A percentile compares a stretch with the other conserved stretches of the same genome.
Conservation (phyloP, 2,797 vertebrate genomes). For the Muscicapa striata region DNA sequence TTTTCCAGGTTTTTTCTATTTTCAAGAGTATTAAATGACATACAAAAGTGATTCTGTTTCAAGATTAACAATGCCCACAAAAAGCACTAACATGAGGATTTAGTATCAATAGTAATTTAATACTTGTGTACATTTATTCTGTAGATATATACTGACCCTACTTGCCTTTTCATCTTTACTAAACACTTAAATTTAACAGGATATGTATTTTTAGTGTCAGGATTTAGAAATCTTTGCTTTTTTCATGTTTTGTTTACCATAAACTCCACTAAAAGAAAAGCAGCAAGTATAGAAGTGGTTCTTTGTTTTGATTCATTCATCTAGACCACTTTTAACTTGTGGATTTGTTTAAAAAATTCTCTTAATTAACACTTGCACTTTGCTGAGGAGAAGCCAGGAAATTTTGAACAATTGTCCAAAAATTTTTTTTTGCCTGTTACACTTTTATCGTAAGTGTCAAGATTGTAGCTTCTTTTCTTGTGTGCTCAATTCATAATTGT, state of each 20-base stretch:
- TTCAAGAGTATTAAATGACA: not conserved
- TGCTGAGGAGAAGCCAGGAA: not conserved
- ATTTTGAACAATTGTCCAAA: not conserved
- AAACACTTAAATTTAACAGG: not conserved
- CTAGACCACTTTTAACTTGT: not conserved
- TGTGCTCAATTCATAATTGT: not conserved
- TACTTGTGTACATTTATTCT: not conserved
- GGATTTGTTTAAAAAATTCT: not conserved
- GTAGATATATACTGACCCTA: not conserved
- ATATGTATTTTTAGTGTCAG: not conserved
- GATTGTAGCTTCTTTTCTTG: not conserved
- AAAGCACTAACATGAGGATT: not conserved
- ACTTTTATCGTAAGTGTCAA: not conserved
- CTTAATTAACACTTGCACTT: not conserved
- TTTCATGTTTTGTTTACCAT: not conserved
- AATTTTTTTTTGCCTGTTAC: not conserved
- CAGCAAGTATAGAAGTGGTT: rapidly evolving
- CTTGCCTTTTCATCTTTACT: not conserved
- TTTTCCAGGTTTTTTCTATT: not conserved
- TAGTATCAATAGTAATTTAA: not conserved
- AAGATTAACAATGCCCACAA: not conserved
- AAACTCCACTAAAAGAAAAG: not conserved
- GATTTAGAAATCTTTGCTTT: not conserved
- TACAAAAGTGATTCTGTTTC: not conserved
- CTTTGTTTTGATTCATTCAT: not conserved